These are phyloP conservation scores for Anguilla megastoma DNA, from an alignment of 2,797 vertebrate genomes.

Conservation along the genomic window DNA sequence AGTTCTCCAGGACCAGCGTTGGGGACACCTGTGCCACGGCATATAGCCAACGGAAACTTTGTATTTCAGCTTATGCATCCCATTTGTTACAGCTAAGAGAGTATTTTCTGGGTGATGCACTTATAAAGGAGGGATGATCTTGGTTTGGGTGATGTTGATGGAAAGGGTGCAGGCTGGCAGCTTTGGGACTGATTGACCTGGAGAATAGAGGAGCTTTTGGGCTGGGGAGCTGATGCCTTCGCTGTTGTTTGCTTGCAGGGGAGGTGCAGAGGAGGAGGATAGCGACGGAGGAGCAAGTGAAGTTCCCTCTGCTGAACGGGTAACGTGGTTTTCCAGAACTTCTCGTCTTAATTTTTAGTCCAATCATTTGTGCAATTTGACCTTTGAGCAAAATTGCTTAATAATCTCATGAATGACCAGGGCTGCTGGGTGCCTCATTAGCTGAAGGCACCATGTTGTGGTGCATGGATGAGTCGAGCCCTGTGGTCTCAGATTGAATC, in stretches of 20 bases:
- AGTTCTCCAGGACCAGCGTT: not conserved
- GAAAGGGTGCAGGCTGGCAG: not conserved
- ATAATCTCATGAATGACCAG: not conserved
- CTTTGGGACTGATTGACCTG: not conserved
- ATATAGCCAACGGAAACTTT: not conserved
- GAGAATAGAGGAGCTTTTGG: not conserved
- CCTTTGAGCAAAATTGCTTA: not conserved
- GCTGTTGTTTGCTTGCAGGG: constrained; percentile 65
- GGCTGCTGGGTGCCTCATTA: not conserved
- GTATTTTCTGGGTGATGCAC: not conserved
- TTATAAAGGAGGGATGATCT: not conserved
- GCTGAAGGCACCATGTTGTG: not conserved
- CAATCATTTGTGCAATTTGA: not conserved
- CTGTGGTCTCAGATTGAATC: not conserved
- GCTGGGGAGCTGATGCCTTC: not conserved
- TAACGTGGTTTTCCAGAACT: constrained; percentile 60
- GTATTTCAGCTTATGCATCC: not conserved
- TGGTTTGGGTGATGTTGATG: not conserved
- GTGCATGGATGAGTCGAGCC: not conserved
- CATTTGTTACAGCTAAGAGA: not conserved
- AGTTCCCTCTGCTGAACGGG: constrained; percentile 88
- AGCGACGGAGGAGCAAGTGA: constrained; percentile 90
- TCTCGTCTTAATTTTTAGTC: not conserved
- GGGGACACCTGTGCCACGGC: not conserved
- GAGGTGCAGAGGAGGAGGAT: constrained; percentile 82